Conservation (phyloP, 2,888 invertebrate genomes). For the Nomada fucata region DNA sequence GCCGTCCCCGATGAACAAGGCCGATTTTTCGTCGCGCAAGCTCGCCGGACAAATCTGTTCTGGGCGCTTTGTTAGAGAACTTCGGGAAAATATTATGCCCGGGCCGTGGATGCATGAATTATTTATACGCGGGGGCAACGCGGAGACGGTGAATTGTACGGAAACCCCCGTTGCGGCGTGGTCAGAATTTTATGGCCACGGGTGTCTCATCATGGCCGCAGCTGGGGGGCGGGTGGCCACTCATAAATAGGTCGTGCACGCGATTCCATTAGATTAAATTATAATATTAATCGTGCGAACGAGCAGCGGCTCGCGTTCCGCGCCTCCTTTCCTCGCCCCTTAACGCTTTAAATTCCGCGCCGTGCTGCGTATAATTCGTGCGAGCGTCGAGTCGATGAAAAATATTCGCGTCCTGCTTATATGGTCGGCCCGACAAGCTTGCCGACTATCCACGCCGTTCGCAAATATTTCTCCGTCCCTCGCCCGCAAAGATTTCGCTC, state of each 20-base stretch:
- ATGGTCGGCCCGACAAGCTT: not conserved
- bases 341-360: constrained; percentile 47
- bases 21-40: constrained; percentile 28
- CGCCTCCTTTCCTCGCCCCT: constrained; percentile 19
- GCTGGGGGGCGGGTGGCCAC: constrained; percentile 4
- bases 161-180: constrained; percentile 43
- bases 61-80: constrained; percentile 40
- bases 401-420: constrained; percentile 4
- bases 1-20: not conserved
- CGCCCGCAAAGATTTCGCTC: not conserved
- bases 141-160: constrained; percentile 64
- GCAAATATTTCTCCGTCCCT: not conserved
- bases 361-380: constrained; percentile 22
- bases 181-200: constrained; percentile 66
- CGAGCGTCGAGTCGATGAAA: constrained; percentile 37
- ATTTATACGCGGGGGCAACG: constrained; percentile 59
- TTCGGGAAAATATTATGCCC: constrained; percentile 64
- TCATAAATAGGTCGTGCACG: constrained; percentile 65
- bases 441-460: not conserved
- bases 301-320: constrained; percentile 11
- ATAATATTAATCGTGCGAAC: constrained; percentile 71
- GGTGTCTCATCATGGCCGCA: constrained; percentile 54
- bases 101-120: constrained; percentile 62
- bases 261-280: constrained; percentile 72
- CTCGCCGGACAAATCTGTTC: constrained; percentile 44